Evolutionary conservation across 92 coral and sea anemone genomes (phyloP).

Genomic region (Epizoanthus stellaris): DNA sequence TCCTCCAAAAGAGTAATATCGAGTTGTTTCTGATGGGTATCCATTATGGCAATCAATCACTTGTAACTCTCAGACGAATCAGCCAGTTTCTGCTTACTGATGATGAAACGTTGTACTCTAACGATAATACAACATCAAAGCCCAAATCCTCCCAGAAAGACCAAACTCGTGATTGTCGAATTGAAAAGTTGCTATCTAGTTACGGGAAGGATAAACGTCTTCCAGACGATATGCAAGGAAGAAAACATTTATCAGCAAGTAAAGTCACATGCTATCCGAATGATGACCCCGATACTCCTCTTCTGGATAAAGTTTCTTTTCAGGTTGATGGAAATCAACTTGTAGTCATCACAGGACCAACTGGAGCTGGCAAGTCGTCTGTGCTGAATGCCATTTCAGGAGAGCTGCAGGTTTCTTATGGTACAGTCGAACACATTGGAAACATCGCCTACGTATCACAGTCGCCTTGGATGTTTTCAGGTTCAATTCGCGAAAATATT

Average conservation of each 20-base stretch:
- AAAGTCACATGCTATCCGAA: slow-evolving; percentile 27
- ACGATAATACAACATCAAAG: background rate
- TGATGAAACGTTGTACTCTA: slow-evolving; percentile 3
- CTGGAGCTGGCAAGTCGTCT: slow-evolving; percentile 31
- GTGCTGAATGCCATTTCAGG: slow-evolving; percentile 10
- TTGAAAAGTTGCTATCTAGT: too few species aligned
- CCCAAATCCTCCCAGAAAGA: background rate
- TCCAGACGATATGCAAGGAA: background rate
- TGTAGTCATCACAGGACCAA: slow-evolving; percentile 39
- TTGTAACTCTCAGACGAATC: slow-evolving; percentile 37
- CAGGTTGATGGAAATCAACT: slow-evolving; percentile 35
- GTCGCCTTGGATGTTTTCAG: slow-evolving; percentile 35
- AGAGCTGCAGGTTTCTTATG: background rate
- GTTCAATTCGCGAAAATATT: slow-evolving; percentile 24
- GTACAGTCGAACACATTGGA: background rate
- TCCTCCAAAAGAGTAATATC: slow-evolving; percentile 41
- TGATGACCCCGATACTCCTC: slow-evolving; percentile 29
- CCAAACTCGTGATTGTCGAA: too few species aligned
- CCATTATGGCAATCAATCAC: slow-evolving; percentile 45
- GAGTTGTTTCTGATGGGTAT: slow-evolving; percentile 47
- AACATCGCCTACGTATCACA: slow-evolving; percentile 11
- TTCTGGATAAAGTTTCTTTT: slow-evolving; percentile 33
- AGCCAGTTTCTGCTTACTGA: slow-evolving; percentile 28
- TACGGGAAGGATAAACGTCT: background rate
- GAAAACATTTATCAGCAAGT: slow-evolving; percentile 9